These are phyloP conservation scores for Myiagra hebetior DNA, from an alignment of 2,113 vertebrate species.

Conservation along the genomic window DNA sequence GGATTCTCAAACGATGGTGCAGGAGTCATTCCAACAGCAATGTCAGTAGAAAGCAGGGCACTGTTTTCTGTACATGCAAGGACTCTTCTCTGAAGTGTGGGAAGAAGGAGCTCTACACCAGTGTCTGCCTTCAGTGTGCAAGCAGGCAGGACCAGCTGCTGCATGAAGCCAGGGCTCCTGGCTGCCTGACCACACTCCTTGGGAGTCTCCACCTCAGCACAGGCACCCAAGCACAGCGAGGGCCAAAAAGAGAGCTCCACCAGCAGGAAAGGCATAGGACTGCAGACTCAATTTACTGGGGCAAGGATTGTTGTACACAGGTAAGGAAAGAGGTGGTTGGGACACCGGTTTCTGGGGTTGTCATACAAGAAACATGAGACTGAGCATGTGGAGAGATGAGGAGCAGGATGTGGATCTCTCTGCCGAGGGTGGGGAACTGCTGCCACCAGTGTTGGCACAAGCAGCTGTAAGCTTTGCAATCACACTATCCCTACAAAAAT, in stretches of 20 bases:
- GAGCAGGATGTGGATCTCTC: neutral
- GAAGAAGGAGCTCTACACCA: neutral
- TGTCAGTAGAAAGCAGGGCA: neutral
- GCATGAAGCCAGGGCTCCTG: fast-evolving
- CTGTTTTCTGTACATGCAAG: fast-evolving
- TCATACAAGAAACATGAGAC: neutral
- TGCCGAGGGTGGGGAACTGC: neutral
- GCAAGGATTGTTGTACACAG: neutral
- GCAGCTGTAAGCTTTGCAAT: fast-evolving
- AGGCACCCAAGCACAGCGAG: neutral
- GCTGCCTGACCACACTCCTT: neutral
- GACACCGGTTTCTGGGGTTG: neutral
- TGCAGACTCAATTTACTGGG: neutral
- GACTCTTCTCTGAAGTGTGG: neutral
- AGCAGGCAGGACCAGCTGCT: neutral
- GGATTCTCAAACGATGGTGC: neutral
- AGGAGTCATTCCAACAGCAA: neutral
- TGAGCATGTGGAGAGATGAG: neutral
- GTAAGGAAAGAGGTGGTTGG: neutral
- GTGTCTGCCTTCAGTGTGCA: neutral
- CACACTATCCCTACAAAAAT: neutral
- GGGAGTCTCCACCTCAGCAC: neutral
- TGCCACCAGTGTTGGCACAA: fast-evolving
- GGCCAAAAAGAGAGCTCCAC: fast-evolving
- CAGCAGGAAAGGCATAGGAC: neutral